phyloP scores from a whole-genome alignment of 2,888 invertebrate genomes.

The Agrochola lychnidis region DNA sequence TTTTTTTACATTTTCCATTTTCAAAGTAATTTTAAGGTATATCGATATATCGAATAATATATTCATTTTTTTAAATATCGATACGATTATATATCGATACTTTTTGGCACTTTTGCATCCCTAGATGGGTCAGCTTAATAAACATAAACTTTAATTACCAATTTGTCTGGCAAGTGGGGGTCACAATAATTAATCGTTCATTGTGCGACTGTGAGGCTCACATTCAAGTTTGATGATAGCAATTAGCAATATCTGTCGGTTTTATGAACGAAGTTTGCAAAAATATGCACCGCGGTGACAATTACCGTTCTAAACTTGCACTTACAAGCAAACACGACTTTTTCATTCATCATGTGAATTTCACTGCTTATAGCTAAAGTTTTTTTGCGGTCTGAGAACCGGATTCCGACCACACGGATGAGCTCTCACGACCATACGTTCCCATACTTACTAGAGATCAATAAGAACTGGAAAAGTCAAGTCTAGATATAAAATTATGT shows the following conservation, averaged over 20 bases:
- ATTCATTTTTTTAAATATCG: too few relatives aligned
- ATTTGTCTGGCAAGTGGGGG: slow-evolving; percentile 1
- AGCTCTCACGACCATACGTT: slow-evolving; percentile 51
- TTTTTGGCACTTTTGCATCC: too few relatives aligned
- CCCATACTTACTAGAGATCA: slow-evolving; percentile 44
- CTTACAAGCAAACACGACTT: slow-evolving; percentile 32
- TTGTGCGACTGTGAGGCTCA: not conserved
- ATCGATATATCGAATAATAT: too few relatives aligned
- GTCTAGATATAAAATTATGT: slow-evolving; percentile 45
- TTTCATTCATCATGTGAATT: slow-evolving; percentile 58
- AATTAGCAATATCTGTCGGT: not conserved
- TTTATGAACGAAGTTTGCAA: not conserved
- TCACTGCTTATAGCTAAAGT: slow-evolving; percentile 51
- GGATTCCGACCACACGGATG: slow-evolving; percentile 37
- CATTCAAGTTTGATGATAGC: not conserved
- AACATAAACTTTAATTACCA: slow-evolving; percentile 24
- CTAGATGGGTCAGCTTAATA: not conserved
- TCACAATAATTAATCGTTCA: slow-evolving; percentile 20
- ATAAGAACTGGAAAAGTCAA: slow-evolving; percentile 49
- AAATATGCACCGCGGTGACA: slow-evolving; percentile 1
- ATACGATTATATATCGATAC: too few relatives aligned
- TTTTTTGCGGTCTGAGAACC: slow-evolving; percentile 60
- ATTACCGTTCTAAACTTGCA: slow-evolving; percentile 32
- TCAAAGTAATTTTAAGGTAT: too few relatives aligned
- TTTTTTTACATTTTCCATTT: too few relatives aligned